Evolutionary conservation across 2,888 invertebrate species (phyloP).

Genomic region (Trichogramma dendrolimi): DNA sequence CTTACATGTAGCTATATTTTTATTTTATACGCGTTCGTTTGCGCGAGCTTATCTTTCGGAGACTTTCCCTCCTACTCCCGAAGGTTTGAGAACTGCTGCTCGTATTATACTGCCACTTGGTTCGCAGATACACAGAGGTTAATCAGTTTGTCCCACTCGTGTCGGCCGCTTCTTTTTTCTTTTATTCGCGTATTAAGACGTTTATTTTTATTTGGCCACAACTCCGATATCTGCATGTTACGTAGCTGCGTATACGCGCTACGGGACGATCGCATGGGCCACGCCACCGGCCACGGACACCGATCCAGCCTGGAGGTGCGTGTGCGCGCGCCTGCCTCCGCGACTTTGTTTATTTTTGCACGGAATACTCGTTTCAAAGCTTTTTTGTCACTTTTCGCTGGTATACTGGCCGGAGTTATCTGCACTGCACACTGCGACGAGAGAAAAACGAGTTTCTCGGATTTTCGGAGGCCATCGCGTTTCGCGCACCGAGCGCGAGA

Average conservation of each 20-base stretch:
- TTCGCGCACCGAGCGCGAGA: not conserved
- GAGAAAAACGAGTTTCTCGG: not conserved
- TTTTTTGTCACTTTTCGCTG: too few species aligned
- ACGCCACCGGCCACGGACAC: not conserved
- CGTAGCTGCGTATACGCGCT: too few species aligned
- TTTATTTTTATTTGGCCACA: too few species aligned
- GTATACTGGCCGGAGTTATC: too few species aligned
- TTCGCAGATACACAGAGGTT: constrained; percentile 40
- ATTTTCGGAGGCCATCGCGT: not conserved
- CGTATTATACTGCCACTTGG: constrained; percentile 5
- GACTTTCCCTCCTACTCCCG: constrained; percentile 46
- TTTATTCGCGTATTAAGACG: too few species aligned
- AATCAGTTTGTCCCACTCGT: constrained; percentile 52
- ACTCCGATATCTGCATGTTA: too few species aligned
- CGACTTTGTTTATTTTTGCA: too few species aligned
- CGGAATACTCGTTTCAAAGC: too few species aligned
- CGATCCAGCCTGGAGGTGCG: not conserved
- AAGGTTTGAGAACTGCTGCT: not conserved
- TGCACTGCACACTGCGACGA: too few species aligned
- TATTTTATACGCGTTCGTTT: too few species aligned
- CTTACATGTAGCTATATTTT: too few species aligned
- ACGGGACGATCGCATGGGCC: too few species aligned
- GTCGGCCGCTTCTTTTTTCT: constrained; percentile 27
- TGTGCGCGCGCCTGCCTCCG: not conserved
- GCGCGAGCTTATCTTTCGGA: constrained; percentile 48